These are phyloP conservation scores for Sphenodon punctatus DNA, from an alignment of 2,797 vertebrate genomes.

Conservation along the genomic window DNA sequence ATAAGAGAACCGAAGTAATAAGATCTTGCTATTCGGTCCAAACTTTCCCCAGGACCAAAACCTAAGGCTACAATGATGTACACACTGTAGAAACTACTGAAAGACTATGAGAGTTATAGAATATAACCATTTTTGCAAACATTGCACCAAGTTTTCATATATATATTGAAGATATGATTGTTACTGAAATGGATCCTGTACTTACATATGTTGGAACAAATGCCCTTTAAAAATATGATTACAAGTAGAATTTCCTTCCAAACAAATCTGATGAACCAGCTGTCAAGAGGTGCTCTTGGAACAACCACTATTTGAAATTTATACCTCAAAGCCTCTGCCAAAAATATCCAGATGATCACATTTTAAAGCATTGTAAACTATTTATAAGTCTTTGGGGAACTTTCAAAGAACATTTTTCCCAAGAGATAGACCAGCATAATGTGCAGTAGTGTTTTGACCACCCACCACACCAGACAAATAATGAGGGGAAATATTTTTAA, in stretches of 20 bases:
- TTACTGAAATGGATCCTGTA: neutral
- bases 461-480: slow-evolving; percentile 6
- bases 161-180: neutral
- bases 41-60: no score
- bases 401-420: slow-evolving; percentile 35
- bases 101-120: neutral
- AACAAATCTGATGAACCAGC: neutral
- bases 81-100: neutral
- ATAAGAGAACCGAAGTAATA: no score
- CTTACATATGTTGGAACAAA: neutral
- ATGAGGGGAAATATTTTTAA: slow-evolving; percentile 22
- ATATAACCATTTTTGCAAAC: neutral
- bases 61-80: no score
- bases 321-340: slow-evolving; percentile 31
- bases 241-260: neutral
- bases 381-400: slow-evolving; percentile 36
- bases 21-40: no score
- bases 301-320: slow-evolving; percentile 23
- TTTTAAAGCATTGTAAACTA: slow-evolving; percentile 52
- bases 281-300: slow-evolving; percentile 23
- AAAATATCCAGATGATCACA: slow-evolving; percentile 39
- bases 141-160: fast-evolving
- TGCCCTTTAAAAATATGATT: neutral
- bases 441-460: slow-evolving; percentile 42
- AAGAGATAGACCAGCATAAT: slow-evolving; percentile 40